A percentile compares a stretch with the other conserved stretches of the same genome.
Evolutionary conservation across 2,113 vertebrate genomes (phyloP).

Genomic region (Elephantulus edwardii): DNA sequence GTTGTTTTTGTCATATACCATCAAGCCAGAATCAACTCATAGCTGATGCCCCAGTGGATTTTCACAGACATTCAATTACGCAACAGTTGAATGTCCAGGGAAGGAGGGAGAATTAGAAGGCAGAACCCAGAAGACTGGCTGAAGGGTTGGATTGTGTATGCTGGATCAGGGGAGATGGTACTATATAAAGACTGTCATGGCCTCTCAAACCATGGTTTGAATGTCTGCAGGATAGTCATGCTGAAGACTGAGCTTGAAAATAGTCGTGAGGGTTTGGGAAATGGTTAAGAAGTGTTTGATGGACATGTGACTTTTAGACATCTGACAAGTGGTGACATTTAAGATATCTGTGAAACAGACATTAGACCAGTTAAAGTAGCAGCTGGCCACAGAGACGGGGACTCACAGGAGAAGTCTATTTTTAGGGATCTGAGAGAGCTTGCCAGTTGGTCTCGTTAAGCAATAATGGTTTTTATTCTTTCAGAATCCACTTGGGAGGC

Average conservation of each 20-base stretch:
- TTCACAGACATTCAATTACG: too few relatives aligned
- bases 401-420: neutral
- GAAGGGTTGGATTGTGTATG: neutral
- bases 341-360: neutral
- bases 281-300: too few relatives aligned
- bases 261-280: fast-evolving
- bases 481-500: neutral
- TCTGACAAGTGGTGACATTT: neutral
- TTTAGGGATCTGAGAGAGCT: neutral
- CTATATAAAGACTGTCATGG: neutral
- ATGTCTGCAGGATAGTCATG: neutral
- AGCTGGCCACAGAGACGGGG: neutral
- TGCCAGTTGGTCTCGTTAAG: neutral
- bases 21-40: too few relatives aligned
- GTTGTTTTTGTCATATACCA: too few relatives aligned
- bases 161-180: neutral
- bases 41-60: too few relatives aligned
- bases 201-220: neutral
- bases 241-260: neutral
- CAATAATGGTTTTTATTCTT: neutral
- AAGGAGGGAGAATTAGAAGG: neutral
- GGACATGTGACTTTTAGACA: too few relatives aligned
- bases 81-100: too few relatives aligned
- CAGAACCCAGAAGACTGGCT: neutral
- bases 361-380: neutral